Evolutionary conservation across 2,888 invertebrate genomes (phyloP).

Genomic region (Andricus quercusramuli): DNA sequence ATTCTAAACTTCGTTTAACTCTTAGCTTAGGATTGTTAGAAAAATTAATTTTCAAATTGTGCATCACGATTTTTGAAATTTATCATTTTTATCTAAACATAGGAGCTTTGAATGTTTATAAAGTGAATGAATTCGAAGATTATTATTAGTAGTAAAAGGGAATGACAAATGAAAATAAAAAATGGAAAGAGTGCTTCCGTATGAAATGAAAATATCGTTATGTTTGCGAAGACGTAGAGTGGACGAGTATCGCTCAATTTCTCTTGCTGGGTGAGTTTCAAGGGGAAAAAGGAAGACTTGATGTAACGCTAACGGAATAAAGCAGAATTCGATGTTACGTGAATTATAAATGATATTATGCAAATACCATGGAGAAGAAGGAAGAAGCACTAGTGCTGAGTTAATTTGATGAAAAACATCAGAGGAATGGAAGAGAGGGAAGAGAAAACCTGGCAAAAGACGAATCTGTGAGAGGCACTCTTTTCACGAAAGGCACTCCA

Average conservation of each 20-base stretch:
- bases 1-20: no score
- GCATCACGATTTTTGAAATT: no score
- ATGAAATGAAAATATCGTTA: conserved; percentile 59
- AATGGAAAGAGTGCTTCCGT: conserved; percentile 31
- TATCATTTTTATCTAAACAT: no score
- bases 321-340: conserved; percentile 73
- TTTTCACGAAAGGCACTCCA: conserved; percentile 18
- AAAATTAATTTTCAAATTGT: no score
- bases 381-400: conserved; percentile 64
- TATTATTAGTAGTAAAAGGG: neutral
- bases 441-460: conserved; percentile 66
- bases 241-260: conserved; percentile 63
- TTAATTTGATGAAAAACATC: conserved; percentile 77
- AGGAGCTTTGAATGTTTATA: no score
- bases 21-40: no score
- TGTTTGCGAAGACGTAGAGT: conserved; percentile 57
- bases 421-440: conserved; percentile 59
- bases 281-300: conserved; percentile 46
- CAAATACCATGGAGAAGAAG: conserved; percentile 68
- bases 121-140: no score
- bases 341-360: conserved; percentile 77
- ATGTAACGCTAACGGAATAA: conserved; percentile 60
- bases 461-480: conserved; percentile 59
- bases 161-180: conserved; percentile 16
- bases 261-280: conserved; percentile 47